Conservation (phyloP, 2,113 vertebrate genomes). For the Procavia capensis region DNA sequence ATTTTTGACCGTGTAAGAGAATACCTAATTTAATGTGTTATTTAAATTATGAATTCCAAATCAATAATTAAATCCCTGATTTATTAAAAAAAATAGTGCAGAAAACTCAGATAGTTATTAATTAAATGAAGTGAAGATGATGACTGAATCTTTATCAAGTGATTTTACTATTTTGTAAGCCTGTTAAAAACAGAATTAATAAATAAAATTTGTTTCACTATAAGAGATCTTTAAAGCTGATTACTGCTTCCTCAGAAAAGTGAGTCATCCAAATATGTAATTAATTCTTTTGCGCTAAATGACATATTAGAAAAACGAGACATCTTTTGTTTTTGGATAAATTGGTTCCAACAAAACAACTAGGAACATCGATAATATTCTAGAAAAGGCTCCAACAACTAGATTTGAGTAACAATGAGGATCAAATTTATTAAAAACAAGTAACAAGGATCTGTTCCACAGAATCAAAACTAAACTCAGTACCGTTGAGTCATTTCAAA, state of each 20-base stretch:
- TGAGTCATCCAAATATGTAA: not conserved
- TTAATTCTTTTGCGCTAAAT: not conserved
- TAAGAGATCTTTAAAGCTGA: not conserved
- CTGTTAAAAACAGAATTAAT: not conserved
- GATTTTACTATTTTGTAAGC: not conserved
- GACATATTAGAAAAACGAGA: not conserved
- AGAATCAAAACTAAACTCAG: not conserved
- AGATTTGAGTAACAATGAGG: not conserved
- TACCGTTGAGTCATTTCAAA: too few species aligned
- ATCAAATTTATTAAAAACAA: not conserved
- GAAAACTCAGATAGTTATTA: not conserved
- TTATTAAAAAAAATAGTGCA: not conserved
- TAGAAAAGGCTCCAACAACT: not conserved
- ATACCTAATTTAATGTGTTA: slow-evolving; percentile 13
- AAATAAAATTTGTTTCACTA: not conserved
- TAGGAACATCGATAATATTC: not conserved
- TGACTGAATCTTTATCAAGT: not conserved
- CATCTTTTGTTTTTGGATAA: not conserved
- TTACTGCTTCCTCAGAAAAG: not conserved
- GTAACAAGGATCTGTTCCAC: not conserved
- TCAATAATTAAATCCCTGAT: not conserved
- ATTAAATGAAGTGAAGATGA: not conserved
- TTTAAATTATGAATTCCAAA: not conserved
- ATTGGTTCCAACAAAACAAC: not conserved
- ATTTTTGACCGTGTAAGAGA: not conserved